Percentiles rank a stretch among this genome's conserved stretches.
Conservation (phyloP, 2,797 vertebrate species). For the Pitangus sulphuratus region DNA sequence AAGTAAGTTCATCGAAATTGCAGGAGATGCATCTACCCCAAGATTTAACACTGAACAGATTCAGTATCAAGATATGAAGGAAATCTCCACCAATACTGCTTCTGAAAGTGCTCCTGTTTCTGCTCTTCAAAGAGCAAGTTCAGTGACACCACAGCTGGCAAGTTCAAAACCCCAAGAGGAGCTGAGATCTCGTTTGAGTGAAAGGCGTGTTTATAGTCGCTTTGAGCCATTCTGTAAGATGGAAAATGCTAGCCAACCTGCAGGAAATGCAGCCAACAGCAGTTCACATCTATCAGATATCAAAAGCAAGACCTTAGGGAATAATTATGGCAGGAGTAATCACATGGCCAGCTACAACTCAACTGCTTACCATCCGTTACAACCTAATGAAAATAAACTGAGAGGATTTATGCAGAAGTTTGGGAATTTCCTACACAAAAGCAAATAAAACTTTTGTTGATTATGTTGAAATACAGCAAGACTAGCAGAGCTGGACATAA, state of each 20-base stretch:
- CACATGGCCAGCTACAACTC: slow-evolving; percentile 73
- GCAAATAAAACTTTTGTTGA: slow-evolving; percentile 66
- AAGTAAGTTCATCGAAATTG: slow-evolving; percentile 64
- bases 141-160: not conserved
- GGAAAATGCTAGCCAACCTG: slow-evolving; percentile 71
- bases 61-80: slow-evolving; percentile 73
- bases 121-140: slow-evolving; percentile 47
- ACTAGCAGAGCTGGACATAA: not conserved
- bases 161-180: slow-evolving; percentile 62
- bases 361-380: slow-evolving; percentile 68
- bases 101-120: slow-evolving; percentile 41
- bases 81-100: not conserved
- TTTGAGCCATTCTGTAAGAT: slow-evolving; percentile 86
- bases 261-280: slow-evolving; percentile 62
- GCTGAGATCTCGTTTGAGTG: slow-evolving; percentile 69
- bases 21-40: slow-evolving; percentile 83
- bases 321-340: slow-evolving; percentile 70
- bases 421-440: slow-evolving; percentile 91
- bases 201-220: slow-evolving; percentile 85
- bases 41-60: slow-evolving; percentile 87
- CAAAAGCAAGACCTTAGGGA: slow-evolving; percentile 74
- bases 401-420: slow-evolving; percentile 92
- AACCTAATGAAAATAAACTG: slow-evolving; percentile 90
- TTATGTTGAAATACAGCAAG: not conserved
- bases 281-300: slow-evolving; percentile 70